Base-by-base conservation (phyloP, 2,113 vertebrate genomes). In the Emberiza fucata region DNA sequence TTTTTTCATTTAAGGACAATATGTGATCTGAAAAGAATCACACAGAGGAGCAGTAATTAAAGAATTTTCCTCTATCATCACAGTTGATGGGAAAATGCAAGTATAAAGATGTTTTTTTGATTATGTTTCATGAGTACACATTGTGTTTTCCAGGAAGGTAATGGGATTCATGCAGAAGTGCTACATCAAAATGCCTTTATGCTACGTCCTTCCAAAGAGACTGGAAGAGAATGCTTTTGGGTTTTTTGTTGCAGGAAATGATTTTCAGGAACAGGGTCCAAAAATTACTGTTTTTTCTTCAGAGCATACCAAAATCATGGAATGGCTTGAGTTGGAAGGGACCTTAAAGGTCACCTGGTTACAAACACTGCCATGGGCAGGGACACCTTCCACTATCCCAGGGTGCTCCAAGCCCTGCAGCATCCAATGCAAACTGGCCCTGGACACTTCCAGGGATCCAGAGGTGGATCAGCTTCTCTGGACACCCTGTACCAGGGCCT, bases 341-440 rank as follows among this genome's bases (percentile, higher is more conserved):
- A 54, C 3, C 2, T 29, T 47, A 20, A 39, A 59, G 7, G 4
- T 17, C 37, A 44, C 20, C 8, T 11, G 5, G 6, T 57, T 13
- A 35, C 14, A 66, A 57, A 8, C 6, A 4, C 12, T 50, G 21
- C 17, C 31, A 15, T 13, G 31, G 18, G 6, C 66, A 80, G 35
- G 42, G 68, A 50, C 31, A 44, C 1, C 6, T 65, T 4, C 35
- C 35, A 33, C 25, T 1, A 0, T 17, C 17, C 42, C 39, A 45
- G 12, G 7, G 0, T 39, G 23, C 12, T 53, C 60, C 39, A 61
- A 40, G 29, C 14, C 8, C 5, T 40, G 40, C 37, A 37, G 37
- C 0, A 0, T 40, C 60, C 77, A 73, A 0, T 5, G n/a, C n/a
- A n/a, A n/a, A n/a, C 33, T 59, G 44, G 8, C 12, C 45, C 44